Base-by-base conservation (phyloP, 1,140 invertebrate genomes). In the Drosophila sproati region DNA sequence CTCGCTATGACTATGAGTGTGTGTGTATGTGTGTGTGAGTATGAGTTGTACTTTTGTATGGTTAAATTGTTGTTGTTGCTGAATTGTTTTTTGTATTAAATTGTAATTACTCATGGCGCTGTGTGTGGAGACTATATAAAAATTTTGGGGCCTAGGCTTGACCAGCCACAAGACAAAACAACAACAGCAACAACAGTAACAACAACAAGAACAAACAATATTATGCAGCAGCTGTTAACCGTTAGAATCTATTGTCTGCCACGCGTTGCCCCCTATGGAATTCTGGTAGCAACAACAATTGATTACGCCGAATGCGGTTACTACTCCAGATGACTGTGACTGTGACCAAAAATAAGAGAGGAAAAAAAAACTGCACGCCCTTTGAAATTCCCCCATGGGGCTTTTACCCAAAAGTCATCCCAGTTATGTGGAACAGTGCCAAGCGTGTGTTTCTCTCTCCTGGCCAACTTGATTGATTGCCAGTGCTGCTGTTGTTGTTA, bases 291-390 rank as follows among this genome's bases (percentile, higher is more conserved):
- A 60, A 7, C 47, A 71, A 87, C 82, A 89, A 89, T 89, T 89
- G 85, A 89, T 89, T 89, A 79, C 85, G 85, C 64, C 82, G 85
- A 85, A 89, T 89, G 80, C 85, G 85, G 81, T 90, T 89, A 89
- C 56, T 89, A 89, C 56, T 45, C 64, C 76, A 70, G 73, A 69
- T n/a, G n/a, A 43, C 39, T 43, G 20, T 87, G 78, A 82, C 71
- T 87, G 64, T 59, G 64, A 31, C 52, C 62, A 56, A 57, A 62
- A 62, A 55, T 1, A 5, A 29, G 2, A 50, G 10, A 31, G 4
- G n/a, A 12, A 35, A 39, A 20, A 20, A 28, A 62, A 61, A 62
- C 50, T 62, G 56, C 37, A 70, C 67, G 71, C 71, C 79, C 70
- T 76, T 43, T 48, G 45, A 32, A 43, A 80, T 81, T 86, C 78